Conservation (phyloP, 2,113 vertebrate genomes). For the Chaetodon trifascialis region DNA sequence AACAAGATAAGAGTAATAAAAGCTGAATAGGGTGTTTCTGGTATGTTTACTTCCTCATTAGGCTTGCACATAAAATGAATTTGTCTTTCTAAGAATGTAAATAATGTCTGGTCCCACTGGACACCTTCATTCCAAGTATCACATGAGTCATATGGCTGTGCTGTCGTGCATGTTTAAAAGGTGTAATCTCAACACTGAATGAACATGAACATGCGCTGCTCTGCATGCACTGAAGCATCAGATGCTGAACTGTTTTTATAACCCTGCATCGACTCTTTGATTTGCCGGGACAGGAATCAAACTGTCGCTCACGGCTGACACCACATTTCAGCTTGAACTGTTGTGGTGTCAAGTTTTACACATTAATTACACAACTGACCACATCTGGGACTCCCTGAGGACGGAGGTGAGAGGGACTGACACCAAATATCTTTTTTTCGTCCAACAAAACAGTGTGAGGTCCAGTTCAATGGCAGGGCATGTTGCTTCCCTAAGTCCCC, state of each 20-base stretch:
- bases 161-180: neutral
- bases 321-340: conserved; percentile 5
- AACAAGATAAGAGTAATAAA: neutral
- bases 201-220: neutral
- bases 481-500: conserved; percentile 23
- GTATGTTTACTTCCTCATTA: neutral
- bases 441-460: conserved; percentile 55
- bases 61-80: neutral
- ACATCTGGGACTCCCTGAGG: conserved; percentile 53
- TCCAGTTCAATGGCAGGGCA: conserved; percentile 52
- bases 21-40: neutral
- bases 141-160: conserved; percentile 11
- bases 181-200: neutral
- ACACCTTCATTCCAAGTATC: conserved; percentile 1
- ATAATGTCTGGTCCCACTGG: conserved; percentile 3
- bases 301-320: conserved; percentile 3
- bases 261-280: neutral
- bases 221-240: conserved; percentile 11
- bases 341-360: conserved; percentile 51
- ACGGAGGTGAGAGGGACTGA: conserved; percentile 33
- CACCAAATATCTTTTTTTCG: conserved; percentile 62
- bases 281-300: conserved; percentile 19
- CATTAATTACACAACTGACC: conserved; percentile 56
- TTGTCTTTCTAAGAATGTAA: conserved; percentile 15
- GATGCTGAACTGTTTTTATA: conserved; percentile 22